A percentile compares a stretch with the other conserved stretches of the same genome.
Conservation (phyloP, 2,113 vertebrate genomes). For the Dendrocopos noguchii region DNA sequence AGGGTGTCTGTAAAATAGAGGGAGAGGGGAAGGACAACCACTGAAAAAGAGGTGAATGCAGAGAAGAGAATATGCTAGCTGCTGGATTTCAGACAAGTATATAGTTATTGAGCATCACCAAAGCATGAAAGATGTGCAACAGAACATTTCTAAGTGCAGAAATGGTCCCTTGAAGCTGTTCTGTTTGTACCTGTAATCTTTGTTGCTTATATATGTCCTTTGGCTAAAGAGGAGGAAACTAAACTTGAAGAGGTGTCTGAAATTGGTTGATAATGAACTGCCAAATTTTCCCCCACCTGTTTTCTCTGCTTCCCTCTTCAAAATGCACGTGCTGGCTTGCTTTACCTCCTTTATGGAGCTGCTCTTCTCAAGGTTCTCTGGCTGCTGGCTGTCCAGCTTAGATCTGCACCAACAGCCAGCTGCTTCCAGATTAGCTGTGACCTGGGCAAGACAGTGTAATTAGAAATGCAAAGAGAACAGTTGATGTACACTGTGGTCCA, state of each 20-base stretch:
- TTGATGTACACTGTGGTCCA: neutral
- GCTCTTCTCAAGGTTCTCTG: neutral
- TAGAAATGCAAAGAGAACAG: neutral
- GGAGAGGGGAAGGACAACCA: neutral
- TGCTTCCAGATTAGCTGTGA: conserved; percentile 73
- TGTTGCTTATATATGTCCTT: neutral
- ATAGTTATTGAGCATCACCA: neutral
- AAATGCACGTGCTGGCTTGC: neutral
- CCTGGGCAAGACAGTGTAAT: conserved; percentile 7
- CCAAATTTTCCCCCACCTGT: neutral
- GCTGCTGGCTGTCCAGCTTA: conserved; percentile 66
- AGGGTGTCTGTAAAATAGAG: neutral
- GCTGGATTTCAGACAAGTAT: neutral
- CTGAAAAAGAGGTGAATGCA: neutral
- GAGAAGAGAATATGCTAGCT: neutral
- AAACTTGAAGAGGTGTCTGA: neutral
- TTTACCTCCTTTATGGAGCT: conserved; percentile 27
- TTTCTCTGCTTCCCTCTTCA: neutral
- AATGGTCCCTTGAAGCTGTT: neutral
- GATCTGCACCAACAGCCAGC: conserved; percentile 71
- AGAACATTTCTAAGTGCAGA: neutral
- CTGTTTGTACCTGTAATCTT: neutral
- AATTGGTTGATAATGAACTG: neutral
- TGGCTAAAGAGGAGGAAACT: neutral
- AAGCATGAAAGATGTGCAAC: neutral